Conservation (phyloP, 2,888 invertebrate genomes). For the Euzophera pinguis region DNA sequence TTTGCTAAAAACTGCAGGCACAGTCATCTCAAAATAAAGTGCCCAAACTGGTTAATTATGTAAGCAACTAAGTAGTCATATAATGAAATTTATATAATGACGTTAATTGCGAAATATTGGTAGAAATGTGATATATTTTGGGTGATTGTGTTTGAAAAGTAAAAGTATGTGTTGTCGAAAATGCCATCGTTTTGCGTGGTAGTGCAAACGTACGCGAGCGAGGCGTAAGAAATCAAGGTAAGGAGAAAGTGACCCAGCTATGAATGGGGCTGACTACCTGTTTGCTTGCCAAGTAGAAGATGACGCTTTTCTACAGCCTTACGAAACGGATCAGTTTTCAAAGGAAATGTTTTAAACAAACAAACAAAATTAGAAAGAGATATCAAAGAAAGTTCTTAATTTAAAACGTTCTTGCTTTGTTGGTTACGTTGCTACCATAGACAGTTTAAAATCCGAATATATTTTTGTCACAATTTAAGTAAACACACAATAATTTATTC, state of each 20-base stretch:
- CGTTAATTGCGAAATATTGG: not conserved
- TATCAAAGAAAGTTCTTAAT: slow-evolving; percentile 5
- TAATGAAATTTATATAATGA: slow-evolving; percentile 34
- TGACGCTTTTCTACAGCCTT: slow-evolving; percentile 32
- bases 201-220: slow-evolving; percentile 51
- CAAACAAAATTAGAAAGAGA: not conserved
- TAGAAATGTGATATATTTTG: slow-evolving; percentile 19
- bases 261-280: slow-evolving; percentile 27
- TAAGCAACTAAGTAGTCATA: slow-evolving; percentile 24
- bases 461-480: not conserved
- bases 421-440: not conserved
- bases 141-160: slow-evolving; percentile 54
- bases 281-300: slow-evolving; percentile 35
- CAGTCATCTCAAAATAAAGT: not conserved
- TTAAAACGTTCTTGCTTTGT: not conserved
- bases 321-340: slow-evolving; percentile 23
- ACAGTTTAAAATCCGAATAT: not conserved
- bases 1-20: slow-evolving; percentile 18
- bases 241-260: slow-evolving; percentile 72
- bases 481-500: too few relatives aligned
- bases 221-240: slow-evolving; percentile 70
- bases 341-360: not conserved
- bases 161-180: slow-evolving; percentile 67
- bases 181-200: slow-evolving; percentile 53
- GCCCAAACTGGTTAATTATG: slow-evolving; percentile 26